Percentiles rank a stretch among this genome's conserved stretches.
Evolutionary conservation across 2,113 vertebrate genomes (phyloP).

Genomic region (Leptobrachium ailaonicum): DNA sequence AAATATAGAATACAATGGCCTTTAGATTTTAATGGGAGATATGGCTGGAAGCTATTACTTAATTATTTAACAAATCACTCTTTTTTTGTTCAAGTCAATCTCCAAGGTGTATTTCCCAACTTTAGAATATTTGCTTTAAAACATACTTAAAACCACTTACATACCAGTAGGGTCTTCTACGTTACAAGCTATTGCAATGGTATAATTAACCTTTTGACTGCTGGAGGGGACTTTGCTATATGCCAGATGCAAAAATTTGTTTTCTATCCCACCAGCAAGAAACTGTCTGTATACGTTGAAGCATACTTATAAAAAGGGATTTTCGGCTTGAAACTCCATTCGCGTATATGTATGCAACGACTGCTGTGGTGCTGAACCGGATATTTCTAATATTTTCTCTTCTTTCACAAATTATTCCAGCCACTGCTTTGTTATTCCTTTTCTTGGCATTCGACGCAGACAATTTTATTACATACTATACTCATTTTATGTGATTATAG

Average conservation of each 20-base stretch:
- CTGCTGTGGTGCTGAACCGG: not conserved
- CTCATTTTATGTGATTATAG: slow-evolving; percentile 38
- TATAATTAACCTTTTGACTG: slow-evolving; percentile 38
- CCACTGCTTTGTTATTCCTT: slow-evolving; percentile 30
- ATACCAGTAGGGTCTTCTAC: slow-evolving; percentile 57
- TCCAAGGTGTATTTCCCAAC: slow-evolving; percentile 73
- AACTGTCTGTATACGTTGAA: not conserved
- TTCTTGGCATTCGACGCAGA: slow-evolving; percentile 10
- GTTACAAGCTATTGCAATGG: slow-evolving; percentile 52
- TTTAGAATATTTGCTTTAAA: slow-evolving; percentile 66
- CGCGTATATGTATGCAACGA: not conserved
- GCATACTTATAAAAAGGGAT: not conserved
- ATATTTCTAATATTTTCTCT: slow-evolving; percentile 37
- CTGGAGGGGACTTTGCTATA: slow-evolving; percentile 6
- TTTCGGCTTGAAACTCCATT: not conserved
- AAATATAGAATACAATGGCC: slow-evolving; percentile 75
- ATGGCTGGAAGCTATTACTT: slow-evolving; percentile 77
- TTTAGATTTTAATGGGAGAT: slow-evolving; percentile 75
- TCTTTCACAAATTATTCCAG: slow-evolving; percentile 35
- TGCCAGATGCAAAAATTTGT: not conserved
- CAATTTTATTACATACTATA: slow-evolving; percentile 24
- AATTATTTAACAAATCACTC: slow-evolving; percentile 81
- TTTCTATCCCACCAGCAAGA: not conserved
- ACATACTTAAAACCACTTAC: slow-evolving; percentile 63
- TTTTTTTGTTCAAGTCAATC: slow-evolving; percentile 62